Evolutionary conservation across 2,888 invertebrate species (phyloP).

Genomic region (Drosophila antonietae): DNA sequence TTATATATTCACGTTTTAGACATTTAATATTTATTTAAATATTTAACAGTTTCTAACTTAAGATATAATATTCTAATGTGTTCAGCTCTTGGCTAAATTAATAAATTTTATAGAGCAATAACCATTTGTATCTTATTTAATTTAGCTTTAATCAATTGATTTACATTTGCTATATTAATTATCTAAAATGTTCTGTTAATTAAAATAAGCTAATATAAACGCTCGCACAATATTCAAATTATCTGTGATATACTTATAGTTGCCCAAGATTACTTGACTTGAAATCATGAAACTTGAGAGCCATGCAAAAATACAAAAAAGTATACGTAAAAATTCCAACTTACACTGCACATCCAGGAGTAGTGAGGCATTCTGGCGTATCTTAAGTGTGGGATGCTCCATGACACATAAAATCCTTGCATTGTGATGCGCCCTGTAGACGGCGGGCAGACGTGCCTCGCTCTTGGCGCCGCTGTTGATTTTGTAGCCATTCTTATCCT

Average conservation of each 20-base stretch:
- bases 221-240: background rate
- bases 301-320: background rate
- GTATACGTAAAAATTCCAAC: slow-evolving; percentile 44
- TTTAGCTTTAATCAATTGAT: too few species aligned
- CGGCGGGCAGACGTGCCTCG: slow-evolving; percentile 89
- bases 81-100: too few species aligned
- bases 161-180: too few species aligned
- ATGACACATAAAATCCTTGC: slow-evolving; percentile 93
- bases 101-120: too few species aligned
- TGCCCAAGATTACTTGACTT: background rate
- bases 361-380: slow-evolving; percentile 84
- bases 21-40: too few species aligned
- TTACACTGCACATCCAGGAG: slow-evolving; percentile 85
- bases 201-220: background rate
- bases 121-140: too few species aligned
- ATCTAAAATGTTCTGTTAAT: background rate
- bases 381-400: slow-evolving; percentile 87
- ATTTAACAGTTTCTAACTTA: too few species aligned
- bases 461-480: slow-evolving; percentile 86
- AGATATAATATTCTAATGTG: too few species aligned
- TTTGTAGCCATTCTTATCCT: slow-evolving; percentile 84
- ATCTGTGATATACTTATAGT: background rate
- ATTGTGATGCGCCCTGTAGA: slow-evolving; percentile 94
- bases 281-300: background rate
- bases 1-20: too few species aligned